phyloP scores from a whole-genome alignment of 2,888 invertebrate genomes.

The Pherbina coryleti region DNA sequence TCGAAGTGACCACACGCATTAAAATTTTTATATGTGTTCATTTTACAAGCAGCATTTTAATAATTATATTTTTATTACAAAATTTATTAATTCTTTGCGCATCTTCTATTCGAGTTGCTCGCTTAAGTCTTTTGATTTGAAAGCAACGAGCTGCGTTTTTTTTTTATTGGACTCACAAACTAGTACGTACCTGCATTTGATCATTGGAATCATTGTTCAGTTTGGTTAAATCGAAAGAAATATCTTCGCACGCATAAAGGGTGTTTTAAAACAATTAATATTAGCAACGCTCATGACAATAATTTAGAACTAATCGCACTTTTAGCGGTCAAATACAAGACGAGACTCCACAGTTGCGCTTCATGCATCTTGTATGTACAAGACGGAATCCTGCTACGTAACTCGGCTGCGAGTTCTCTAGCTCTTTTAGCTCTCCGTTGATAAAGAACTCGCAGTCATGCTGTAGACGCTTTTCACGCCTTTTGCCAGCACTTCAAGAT shows the following conservation, averaged over 20 bases:
- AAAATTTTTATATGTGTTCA: no score
- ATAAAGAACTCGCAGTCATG: not conserved
- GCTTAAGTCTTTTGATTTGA: not conserved
- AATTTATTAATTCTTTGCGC: slow-evolving; percentile 12
- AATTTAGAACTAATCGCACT: slow-evolving; percentile 14
- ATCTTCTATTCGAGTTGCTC: not conserved
- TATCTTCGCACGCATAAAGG: not conserved
- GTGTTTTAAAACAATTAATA: slow-evolving; percentile 23
- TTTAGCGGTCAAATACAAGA: not conserved
- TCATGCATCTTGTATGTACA: not conserved
- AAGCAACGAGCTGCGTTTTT: not conserved
- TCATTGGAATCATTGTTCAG: no score
- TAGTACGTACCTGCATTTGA: not conserved
- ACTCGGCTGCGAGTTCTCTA: not conserved
- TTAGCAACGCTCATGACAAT: not conserved
- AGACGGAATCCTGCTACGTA: not conserved
- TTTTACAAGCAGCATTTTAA: not conserved
- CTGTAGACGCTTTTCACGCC: slow-evolving; percentile 1
- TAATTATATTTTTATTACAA: slow-evolving; percentile 7
- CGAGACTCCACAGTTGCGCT: not conserved
- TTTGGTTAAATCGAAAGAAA: not conserved
- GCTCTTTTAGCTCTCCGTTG: not conserved
- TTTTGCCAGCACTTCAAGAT: slow-evolving; percentile 14
- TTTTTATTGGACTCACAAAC: not conserved
- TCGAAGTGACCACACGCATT: no score